Percentiles rank a stretch among this genome's conserved stretches.
Evolutionary conservation across 1,140 invertebrate genomes (phyloP).

Genomic region (Pygmarrhopalites habei): DNA sequence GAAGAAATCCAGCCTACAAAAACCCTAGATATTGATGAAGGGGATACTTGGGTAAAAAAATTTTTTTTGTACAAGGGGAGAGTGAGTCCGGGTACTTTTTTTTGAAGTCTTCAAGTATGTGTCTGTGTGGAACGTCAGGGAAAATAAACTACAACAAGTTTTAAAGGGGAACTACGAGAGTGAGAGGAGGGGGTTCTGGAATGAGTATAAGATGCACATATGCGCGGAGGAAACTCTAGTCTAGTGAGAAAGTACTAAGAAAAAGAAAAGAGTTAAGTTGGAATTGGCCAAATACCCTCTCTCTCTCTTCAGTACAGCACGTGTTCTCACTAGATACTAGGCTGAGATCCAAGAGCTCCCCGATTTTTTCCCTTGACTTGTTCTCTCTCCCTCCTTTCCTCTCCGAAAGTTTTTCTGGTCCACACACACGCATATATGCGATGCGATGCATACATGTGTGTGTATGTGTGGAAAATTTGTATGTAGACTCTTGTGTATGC

Average conservation of each 20-base stretch:
- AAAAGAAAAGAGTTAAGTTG: constrained; percentile 7
- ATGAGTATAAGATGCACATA: no score
- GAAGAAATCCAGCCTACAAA: no score
- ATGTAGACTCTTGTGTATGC: background rate
- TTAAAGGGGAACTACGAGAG: no score
- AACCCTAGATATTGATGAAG: no score
- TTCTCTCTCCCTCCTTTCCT: constrained; percentile 12
- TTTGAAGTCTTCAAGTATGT: no score
- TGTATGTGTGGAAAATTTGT: background rate
- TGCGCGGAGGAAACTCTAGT: no score
- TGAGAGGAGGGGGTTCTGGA: no score
- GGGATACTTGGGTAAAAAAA: no score
- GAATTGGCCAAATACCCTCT: constrained; percentile 15
- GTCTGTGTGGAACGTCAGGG: no score
- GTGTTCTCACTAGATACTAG: constrained; percentile 37
- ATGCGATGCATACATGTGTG: background rate
- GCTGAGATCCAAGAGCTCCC: constrained; percentile 29
- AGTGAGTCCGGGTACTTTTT: no score
- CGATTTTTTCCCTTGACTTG: constrained; percentile 15
- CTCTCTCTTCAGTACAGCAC: constrained; percentile 15
- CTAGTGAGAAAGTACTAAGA: constrained; percentile 3
- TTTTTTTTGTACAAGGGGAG: no score
- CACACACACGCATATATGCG: constrained; percentile 10
- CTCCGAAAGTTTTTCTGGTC: constrained; percentile 19
- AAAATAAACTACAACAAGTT: no score